phyloP scores from a whole-genome alignment of 2,113 vertebrate genomes.

The Bubo scandiacus region DNA sequence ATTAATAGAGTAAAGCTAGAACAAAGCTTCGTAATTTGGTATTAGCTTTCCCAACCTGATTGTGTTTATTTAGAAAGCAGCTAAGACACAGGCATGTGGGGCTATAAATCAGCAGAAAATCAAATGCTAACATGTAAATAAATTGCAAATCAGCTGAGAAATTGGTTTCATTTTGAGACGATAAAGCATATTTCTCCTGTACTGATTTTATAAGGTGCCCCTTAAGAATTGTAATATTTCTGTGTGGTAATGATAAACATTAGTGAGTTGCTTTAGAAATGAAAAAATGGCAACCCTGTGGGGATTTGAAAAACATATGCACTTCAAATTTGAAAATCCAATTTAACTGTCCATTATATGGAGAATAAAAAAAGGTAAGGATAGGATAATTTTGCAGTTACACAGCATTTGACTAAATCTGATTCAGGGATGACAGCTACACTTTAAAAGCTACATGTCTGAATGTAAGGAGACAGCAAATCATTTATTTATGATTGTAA shows the following conservation, averaged over 20 bases:
- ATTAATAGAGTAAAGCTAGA: conserved; percentile 42
- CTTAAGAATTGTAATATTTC: conserved; percentile 79
- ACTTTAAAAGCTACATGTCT: conserved; percentile 82
- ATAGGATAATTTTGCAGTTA: conserved; percentile 84
- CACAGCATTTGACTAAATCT: conserved; percentile 84
- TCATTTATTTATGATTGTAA: conserved; percentile 88
- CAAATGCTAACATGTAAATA: conserved; percentile 82
- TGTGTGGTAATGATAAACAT: conserved; percentile 80
- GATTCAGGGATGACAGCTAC: conserved; percentile 81
- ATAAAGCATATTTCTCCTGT: conserved; percentile 71
- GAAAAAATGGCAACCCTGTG: conserved; percentile 80
- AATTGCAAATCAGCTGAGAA: conserved; percentile 82
- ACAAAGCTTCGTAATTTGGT: conserved; percentile 17
- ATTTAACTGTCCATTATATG: conserved; percentile 86
- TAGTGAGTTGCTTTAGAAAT: conserved; percentile 81
- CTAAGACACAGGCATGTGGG: conserved; percentile 62
- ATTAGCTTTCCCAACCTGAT: conserved; percentile 18
- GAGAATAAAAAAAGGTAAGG: conserved; percentile 81
- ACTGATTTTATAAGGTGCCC: conserved; percentile 75
- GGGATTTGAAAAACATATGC: conserved; percentile 80
- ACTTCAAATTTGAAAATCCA: conserved; percentile 85
- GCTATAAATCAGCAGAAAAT: conserved; percentile 80
- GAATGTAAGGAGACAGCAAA: conserved; percentile 83
- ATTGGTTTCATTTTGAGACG: conserved; percentile 77
- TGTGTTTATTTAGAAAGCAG: conserved; percentile 74